Evolutionary conservation across 2,888 invertebrate species (phyloP).

Genomic region (Eulithis testata): DNA sequence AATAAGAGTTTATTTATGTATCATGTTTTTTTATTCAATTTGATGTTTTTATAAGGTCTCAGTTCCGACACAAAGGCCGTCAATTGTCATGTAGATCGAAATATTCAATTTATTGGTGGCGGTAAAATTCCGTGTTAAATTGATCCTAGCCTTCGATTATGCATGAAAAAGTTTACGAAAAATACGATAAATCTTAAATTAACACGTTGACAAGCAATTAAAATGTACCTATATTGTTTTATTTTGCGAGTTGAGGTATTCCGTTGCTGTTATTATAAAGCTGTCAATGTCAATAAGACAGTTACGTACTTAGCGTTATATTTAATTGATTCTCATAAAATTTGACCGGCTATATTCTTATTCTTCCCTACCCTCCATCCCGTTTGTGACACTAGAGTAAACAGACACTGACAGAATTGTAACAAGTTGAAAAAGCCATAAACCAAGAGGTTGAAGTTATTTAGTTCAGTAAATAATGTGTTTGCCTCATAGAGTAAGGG

Average conservation of each 20-base stretch:
- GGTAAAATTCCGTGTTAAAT: slow-evolving; percentile 25
- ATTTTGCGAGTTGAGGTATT: slow-evolving; percentile 3
- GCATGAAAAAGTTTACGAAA: slow-evolving; percentile 5
- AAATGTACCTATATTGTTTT: slow-evolving; percentile 23
- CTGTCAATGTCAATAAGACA: slow-evolving; percentile 9
- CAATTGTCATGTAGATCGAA: slow-evolving; percentile 29
- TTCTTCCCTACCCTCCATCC: no score
- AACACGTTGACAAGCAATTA: slow-evolving; percentile 23
- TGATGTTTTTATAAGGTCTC: slow-evolving; percentile 23
- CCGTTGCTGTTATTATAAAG: slow-evolving; percentile 12
- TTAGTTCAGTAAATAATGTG: no score
- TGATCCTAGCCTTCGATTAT: slow-evolving; percentile 16
- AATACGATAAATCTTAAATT: slow-evolving; percentile 24
- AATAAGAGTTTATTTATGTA: not conserved
- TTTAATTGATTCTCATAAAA: no score
- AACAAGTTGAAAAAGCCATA: no score
- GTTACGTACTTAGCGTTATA: no score
- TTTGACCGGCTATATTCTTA: no score
- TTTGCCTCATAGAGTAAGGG: no score
- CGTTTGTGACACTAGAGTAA: no score
- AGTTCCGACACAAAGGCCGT: slow-evolving; percentile 30
- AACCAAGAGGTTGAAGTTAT: no score
- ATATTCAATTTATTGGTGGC: slow-evolving; percentile 23
- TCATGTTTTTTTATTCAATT: slow-evolving; percentile 17
- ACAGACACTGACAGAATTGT: no score